A percentile compares a stretch with the other conserved stretches of the same genome.
Conservation (phyloP, 2,113 vertebrate species). For the Merops nubicus region DNA sequence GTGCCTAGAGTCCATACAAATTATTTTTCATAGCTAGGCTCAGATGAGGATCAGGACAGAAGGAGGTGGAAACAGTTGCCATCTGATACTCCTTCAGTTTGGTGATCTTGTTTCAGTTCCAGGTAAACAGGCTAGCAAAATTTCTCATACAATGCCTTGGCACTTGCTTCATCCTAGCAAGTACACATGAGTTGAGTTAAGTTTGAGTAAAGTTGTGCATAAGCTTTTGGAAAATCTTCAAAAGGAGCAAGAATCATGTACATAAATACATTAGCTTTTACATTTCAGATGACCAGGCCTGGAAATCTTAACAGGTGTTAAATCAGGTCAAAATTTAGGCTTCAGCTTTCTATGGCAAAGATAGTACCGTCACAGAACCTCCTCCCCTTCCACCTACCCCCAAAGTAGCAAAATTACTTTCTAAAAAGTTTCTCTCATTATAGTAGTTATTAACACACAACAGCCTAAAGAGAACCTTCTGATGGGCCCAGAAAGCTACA, state of each 20-base stretch:
- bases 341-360: neutral
- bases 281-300: neutral
- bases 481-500: neutral
- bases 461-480: neutral
- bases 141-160: neutral
- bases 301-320: neutral
- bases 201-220: neutral
- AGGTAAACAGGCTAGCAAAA: neutral
- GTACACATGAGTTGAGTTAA: neutral
- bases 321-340: neutral
- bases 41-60: neutral
- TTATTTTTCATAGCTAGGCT: neutral
- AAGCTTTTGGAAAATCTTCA: conserved; percentile 8
- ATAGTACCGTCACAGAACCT: neutral
- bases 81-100: neutral
- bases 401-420: neutral
- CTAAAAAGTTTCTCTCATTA: neutral
- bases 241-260: neutral
- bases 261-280: neutral
- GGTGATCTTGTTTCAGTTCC: neutral
- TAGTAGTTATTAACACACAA: neutral
- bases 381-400: neutral
- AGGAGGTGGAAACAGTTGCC: neutral
- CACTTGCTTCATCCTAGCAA: neutral
- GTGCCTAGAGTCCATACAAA: neutral